A percentile compares a stretch with the other conserved stretches of the same genome.
phyloP scores from a whole-genome alignment of 2,888 invertebrate species.

The Chaitophorus viminalis region DNA sequence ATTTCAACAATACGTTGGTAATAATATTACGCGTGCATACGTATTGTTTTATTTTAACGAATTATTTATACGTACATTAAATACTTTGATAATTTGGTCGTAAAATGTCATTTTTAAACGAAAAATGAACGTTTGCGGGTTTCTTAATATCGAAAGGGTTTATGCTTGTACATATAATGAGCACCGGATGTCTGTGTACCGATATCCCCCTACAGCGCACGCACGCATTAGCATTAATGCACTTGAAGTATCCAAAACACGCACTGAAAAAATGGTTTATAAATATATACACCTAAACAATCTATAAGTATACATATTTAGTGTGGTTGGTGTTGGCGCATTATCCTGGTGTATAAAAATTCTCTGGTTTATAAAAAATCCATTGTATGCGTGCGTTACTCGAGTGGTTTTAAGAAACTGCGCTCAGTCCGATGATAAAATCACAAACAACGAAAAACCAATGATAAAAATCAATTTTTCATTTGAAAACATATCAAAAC shows the following conservation, averaged over 20 bases:
- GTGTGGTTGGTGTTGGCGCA: not conserved
- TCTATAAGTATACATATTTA: not conserved
- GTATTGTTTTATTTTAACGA: not conserved
- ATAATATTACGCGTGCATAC: not conserved
- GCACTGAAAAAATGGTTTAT: conserved; percentile 39
- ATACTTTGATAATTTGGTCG: not conserved
- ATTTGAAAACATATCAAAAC: conserved; percentile 24
- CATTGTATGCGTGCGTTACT: not conserved
- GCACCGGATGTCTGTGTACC: conserved; percentile 58
- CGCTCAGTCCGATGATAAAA: not conserved
- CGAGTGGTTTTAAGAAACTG: not conserved
- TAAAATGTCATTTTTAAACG: conserved; percentile 19
- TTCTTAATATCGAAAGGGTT: conserved; percentile 37
- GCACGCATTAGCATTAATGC: conserved; percentile 54
- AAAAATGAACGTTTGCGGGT: conserved; percentile 24
- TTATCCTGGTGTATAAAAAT: conserved; percentile 6
- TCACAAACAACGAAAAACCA: not conserved
- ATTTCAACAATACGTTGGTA: not conserved
- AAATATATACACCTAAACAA: conserved; percentile 8
- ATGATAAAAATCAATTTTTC: not conserved
- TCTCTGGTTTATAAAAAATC: not conserved
- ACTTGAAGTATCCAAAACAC: conserved; percentile 58
- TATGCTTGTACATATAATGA: conserved; percentile 53
- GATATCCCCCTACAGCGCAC: conserved; percentile 26
- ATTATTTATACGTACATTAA: not conserved